These are phyloP conservation scores for Oostethus manadensis DNA, from an alignment of 2,113 vertebrate species.

Conservation along the genomic window DNA sequence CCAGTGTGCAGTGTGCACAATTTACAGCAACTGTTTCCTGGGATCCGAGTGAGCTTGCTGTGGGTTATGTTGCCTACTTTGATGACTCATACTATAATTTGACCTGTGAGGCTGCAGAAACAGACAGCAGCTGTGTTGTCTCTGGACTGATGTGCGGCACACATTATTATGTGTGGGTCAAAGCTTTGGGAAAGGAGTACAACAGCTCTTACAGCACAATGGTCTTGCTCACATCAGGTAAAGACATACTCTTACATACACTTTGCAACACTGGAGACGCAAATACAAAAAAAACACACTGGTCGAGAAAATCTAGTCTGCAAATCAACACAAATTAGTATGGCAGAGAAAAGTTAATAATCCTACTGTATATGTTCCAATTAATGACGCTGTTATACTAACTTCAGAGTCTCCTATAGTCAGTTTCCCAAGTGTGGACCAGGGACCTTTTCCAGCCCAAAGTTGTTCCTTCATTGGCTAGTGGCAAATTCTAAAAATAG, in stretches of 20 bases:
- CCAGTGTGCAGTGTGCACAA: conserved; percentile 41
- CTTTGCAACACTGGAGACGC: not conserved
- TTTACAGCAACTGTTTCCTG: conserved; percentile 52
- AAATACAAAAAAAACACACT: no score
- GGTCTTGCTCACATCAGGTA: conserved; percentile 55
- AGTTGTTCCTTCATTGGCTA: no score
- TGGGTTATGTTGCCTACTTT: conserved; percentile 55
- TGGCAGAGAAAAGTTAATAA: no score
- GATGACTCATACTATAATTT: conserved; percentile 4
- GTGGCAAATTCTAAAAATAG: no score
- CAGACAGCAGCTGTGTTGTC: conserved; percentile 38
- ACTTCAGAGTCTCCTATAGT: no score
- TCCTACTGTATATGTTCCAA: no score
- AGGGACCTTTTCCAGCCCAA: no score
- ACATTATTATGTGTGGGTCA: conserved; percentile 51
- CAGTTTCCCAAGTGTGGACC: no score
- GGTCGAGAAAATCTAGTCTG: no score
- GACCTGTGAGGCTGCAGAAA: conserved; percentile 33
- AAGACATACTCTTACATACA: not conserved
- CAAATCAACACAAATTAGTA: no score
- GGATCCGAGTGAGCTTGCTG: conserved; percentile 47
- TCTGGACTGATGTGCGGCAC: conserved; percentile 56
- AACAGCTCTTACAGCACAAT: conserved; percentile 59
- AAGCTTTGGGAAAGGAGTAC: conserved; percentile 47
- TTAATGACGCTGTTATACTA: no score